phyloP scores from a whole-genome alignment of 2,888 invertebrate genomes.

The Malthinus flaveolus region DNA sequence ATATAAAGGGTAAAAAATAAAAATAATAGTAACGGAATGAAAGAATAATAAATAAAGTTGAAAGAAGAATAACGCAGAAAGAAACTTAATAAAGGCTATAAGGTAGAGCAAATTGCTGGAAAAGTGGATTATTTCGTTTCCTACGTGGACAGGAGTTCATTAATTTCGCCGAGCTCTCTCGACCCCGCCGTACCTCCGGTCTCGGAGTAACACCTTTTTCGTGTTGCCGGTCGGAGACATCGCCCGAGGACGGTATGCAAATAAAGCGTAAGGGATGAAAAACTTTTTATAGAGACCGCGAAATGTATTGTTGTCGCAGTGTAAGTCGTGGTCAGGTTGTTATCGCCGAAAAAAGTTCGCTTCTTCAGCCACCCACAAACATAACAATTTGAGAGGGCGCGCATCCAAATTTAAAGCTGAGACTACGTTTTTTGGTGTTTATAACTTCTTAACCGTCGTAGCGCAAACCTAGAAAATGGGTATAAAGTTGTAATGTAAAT shows the following conservation, averaged over 20 bases:
- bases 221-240: conserved; percentile 52
- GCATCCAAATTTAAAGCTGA: conserved; percentile 33
- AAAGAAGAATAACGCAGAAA: conserved; percentile 30
- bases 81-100: conserved; percentile 47
- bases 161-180: conserved; percentile 48
- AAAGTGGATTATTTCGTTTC: conserved; percentile 54
- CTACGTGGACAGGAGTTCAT: conserved; percentile 55
- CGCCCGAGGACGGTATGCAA: conserved; percentile 54
- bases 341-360: conserved; percentile 32
- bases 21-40: conserved; percentile 28
- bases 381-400: conserved; percentile 4
- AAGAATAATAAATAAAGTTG: conserved; percentile 29
- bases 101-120: conserved; percentile 53
- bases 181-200: conserved; percentile 33
- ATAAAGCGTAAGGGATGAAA: conserved; percentile 43
- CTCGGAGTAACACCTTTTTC: conserved; percentile 57
- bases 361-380: conserved; percentile 38
- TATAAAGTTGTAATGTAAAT: conserved; percentile 43
- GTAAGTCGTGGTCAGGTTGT: conserved; percentile 36
- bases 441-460: conserved; percentile 21
- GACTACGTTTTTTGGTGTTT: conserved; percentile 32
- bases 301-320: conserved; percentile 11
- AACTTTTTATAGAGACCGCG: conserved; percentile 30
- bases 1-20: conserved; percentile 16
- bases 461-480: conserved; percentile 26